phyloP scores from a whole-genome alignment of 1,140 invertebrate species.

The Drosophila melanica region DNA sequence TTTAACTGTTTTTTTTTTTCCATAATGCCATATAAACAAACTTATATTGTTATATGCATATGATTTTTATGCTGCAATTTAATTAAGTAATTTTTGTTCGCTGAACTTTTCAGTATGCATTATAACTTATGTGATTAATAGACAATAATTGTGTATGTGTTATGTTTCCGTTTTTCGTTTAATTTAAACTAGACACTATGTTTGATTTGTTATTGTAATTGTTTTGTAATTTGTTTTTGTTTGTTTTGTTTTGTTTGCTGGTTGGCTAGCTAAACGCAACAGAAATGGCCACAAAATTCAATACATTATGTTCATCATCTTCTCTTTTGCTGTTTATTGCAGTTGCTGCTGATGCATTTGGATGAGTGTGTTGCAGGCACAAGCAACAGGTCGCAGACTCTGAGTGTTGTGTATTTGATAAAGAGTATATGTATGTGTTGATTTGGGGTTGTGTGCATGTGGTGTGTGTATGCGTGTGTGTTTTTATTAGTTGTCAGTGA shows the following conservation, averaged over 20 bases:
- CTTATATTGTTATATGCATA: conserved; percentile 12
- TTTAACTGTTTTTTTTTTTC: conserved; percentile 23
- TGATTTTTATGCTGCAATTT: conserved; percentile 34
- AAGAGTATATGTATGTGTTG: background rate
- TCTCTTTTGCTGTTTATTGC: conserved; percentile 13
- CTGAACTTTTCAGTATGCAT: conserved; percentile 39
- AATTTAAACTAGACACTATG: conserved; percentile 62
- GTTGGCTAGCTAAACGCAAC: conserved; percentile 55
- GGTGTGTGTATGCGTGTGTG: conserved; percentile 20
- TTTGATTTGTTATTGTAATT: conserved; percentile 63
- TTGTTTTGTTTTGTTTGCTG: conserved; percentile 51
- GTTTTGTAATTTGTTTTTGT: conserved; percentile 55
- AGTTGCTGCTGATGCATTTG: conserved; percentile 17
- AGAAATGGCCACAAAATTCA: conserved; percentile 76
- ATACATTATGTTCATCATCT: conserved; percentile 42
- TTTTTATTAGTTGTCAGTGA: conserved; percentile 42
- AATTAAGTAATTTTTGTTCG: conserved; percentile 56
- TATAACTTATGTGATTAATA: conserved; percentile 35
- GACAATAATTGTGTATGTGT: conserved; percentile 23
- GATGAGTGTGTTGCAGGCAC: conserved; percentile 26
- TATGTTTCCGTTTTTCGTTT: conserved; percentile 22
- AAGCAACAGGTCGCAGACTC: conserved; percentile 34
- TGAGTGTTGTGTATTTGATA: conserved; percentile 1
- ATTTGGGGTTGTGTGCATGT: background rate
- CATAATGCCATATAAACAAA: conserved; percentile 47